Conservation (phyloP, 2,797 vertebrate genomes). For the Tinamus major region DNA sequence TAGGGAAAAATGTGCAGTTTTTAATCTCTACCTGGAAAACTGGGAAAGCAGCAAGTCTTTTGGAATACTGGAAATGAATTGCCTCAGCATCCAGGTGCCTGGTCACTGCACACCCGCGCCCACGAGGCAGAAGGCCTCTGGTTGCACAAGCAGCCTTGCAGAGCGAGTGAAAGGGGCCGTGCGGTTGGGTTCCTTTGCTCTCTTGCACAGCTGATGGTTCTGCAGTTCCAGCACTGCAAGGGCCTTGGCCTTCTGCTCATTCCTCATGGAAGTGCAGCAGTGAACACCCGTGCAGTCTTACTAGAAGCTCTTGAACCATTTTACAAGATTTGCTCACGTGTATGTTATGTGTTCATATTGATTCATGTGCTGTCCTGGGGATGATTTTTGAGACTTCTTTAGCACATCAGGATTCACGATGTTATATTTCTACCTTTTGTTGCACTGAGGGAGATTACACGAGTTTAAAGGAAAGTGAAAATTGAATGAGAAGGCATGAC, state of each 20-base stretch:
- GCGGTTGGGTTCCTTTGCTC: neutral
- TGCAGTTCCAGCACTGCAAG: too few species aligned
- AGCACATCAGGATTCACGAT: neutral
- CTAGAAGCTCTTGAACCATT: neutral
- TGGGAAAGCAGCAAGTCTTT: neutral
- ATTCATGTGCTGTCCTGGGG: neutral
- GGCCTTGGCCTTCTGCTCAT: neutral
- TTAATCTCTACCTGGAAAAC: neutral
- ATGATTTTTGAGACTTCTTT: neutral
- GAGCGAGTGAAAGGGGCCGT: too few species aligned
- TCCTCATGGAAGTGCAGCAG: neutral
- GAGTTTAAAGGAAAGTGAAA: neutral
- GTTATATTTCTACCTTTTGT: neutral
- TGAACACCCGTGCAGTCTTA: neutral
- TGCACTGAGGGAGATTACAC: neutral
- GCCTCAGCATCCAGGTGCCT: neutral
- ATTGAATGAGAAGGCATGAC: neutral
- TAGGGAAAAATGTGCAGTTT: neutral
- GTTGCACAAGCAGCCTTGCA: neutral
- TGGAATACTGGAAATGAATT: neutral
- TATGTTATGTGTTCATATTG: neutral
- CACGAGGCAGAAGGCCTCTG: fast-evolving
- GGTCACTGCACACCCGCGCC: fast-evolving
- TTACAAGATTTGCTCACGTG: neutral
- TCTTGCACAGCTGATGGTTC: neutral